A percentile compares a stretch with the other conserved stretches of the same genome.
Evolutionary conservation across 2,888 invertebrate species (phyloP).

Genomic region (Melanargia galathea): DNA sequence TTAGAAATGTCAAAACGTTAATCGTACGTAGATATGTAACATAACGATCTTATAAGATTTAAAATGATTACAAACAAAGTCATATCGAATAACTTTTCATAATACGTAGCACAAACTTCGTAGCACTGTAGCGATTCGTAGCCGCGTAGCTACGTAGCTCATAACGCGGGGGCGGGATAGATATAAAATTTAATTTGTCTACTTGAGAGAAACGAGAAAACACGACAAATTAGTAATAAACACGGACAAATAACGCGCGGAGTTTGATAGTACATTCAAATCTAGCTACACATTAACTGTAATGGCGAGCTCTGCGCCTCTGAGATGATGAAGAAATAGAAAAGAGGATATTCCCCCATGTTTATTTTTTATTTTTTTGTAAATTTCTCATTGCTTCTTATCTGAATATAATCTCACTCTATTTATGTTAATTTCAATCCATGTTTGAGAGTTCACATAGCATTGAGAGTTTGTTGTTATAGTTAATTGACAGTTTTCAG

Average conservation of each 20-base stretch:
- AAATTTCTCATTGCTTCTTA: not conserved
- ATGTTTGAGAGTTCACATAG: too few species aligned
- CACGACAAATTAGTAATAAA: conserved; percentile 78
- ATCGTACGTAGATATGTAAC: not conserved
- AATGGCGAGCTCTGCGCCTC: conserved; percentile 69
- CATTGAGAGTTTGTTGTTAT: too few species aligned
- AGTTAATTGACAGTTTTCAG: too few species aligned
- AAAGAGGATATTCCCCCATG: conserved; percentile 49
- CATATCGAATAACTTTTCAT: conserved; percentile 1
- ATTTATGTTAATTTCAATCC: too few species aligned
- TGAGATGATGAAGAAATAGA: conserved; percentile 45
- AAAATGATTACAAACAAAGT: conserved; percentile 1
- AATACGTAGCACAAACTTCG: conserved; percentile 21
- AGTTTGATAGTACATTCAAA: conserved; percentile 82
- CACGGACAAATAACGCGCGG: conserved; percentile 74
- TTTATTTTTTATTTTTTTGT: not conserved
- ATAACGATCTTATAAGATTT: not conserved
- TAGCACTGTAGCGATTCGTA: conserved; percentile 46
- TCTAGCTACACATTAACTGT: conserved; percentile 80
- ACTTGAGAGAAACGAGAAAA: conserved; percentile 70
- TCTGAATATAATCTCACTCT: too few species aligned
- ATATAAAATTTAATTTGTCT: conserved; percentile 69
- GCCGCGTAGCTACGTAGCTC: conserved; percentile 56
- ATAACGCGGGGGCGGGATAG: conserved; percentile 43
- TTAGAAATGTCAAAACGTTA: too few species aligned